Percentiles rank a stretch among this genome's conserved stretches.
Conservation (phyloP, 2,113 vertebrate genomes). For the Actenoides hombroni region DNA sequence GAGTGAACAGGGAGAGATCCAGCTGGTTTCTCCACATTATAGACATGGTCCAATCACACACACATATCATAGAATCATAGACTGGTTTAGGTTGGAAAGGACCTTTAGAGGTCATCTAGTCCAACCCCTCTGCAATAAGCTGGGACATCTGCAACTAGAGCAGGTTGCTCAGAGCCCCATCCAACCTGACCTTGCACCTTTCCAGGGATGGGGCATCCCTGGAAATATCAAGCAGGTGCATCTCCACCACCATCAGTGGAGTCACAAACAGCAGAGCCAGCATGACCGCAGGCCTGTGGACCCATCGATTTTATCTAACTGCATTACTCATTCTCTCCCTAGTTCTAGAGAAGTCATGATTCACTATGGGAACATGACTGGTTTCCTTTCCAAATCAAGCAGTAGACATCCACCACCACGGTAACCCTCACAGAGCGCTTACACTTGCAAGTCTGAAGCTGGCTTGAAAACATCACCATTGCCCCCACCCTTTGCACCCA, state of each 20-base stretch:
- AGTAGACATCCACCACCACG: background rate
- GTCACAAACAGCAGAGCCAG: background rate
- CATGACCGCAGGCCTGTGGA: fast-evolving
- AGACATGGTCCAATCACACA: background rate
- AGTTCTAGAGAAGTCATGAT: background rate
- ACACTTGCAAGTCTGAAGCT: background rate
- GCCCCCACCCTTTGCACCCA: background rate
- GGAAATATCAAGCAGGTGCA: background rate
- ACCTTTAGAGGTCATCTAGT: background rate
- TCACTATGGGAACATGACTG: background rate
- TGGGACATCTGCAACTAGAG: background rate
- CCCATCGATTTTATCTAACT: background rate
- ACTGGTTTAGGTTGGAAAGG: background rate
- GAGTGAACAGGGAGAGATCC: background rate
- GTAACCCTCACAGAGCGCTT: background rate
- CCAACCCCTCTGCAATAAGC: fast-evolving
- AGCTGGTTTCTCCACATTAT: background rate
- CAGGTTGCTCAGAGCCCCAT: background rate
- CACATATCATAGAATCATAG: background rate
- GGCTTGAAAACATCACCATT: background rate
- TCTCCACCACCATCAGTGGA: background rate
- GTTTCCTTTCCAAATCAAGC: background rate
- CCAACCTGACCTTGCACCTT: background rate
- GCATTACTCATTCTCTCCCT: background rate
- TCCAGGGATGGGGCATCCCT: background rate